A percentile compares a stretch with the other conserved stretches of the same genome.
Conservation (phyloP, 2,113 vertebrate species). For the Columba janthina region DNA sequence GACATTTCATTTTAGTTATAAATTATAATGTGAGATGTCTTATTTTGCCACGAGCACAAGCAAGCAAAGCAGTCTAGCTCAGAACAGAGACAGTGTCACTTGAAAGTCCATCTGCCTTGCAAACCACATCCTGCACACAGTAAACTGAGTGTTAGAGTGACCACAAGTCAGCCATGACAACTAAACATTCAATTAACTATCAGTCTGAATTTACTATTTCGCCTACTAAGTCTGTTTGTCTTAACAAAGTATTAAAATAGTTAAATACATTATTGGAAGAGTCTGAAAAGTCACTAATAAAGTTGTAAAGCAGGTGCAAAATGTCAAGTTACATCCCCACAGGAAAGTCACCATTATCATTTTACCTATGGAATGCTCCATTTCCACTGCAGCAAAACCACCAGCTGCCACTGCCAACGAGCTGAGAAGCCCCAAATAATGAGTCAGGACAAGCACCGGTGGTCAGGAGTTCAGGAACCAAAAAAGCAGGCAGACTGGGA, state of each 20-base stretch:
- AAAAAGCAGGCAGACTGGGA: conserved; percentile 16
- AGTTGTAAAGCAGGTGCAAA: conserved; percentile 65
- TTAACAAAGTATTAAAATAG: conserved; percentile 3
- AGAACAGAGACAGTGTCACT: background rate
- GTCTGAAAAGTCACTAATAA: background rate
- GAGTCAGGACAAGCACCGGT: background rate
- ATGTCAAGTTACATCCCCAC: conserved; percentile 61
- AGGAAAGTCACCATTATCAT: conserved; percentile 57
- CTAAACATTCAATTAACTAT: background rate
- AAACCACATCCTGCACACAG: background rate
- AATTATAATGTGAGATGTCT: background rate
- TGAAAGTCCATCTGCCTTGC: conserved; percentile 11
- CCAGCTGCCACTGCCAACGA: background rate
- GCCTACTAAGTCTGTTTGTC: background rate
- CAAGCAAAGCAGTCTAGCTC: background rate
- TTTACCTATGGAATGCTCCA: conserved; percentile 65
- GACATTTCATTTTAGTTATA: conserved; percentile 1
- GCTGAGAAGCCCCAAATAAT: conserved; percentile 19
- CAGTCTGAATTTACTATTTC: background rate
- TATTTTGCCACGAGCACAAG: background rate
- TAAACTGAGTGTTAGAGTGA: background rate
- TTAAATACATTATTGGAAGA: background rate
- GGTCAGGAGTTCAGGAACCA: conserved; percentile 3
- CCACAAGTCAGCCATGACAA: background rate
- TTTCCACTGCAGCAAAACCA: conserved; percentile 47